These are phyloP conservation scores for Globodera ellingtonae DNA, from an alignment of 1,140 invertebrate genomes.

Conservation along the genomic window DNA sequence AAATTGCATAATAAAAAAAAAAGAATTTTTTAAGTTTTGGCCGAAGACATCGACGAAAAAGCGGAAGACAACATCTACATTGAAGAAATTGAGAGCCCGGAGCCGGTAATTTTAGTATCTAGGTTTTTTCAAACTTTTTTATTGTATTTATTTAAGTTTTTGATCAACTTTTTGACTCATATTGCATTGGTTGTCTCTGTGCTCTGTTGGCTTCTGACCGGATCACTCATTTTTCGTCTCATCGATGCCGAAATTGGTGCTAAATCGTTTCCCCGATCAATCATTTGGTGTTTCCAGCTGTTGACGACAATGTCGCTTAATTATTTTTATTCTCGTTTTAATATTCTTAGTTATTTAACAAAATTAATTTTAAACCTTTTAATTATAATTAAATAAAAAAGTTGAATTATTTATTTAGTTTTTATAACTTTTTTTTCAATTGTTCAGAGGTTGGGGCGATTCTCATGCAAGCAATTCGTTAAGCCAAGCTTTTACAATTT, in stretches of 20 bases:
- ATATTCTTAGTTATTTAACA: too few species aligned
- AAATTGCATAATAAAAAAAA: background rate
- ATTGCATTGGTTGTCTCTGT: constrained; percentile 3
- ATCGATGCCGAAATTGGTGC: constrained; percentile 19
- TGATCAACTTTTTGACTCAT: background rate
- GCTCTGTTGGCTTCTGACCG: constrained; percentile 7
- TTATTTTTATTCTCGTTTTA: too few species aligned
- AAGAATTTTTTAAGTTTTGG: background rate
- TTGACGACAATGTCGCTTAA: constrained; percentile 2
- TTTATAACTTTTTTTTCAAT: background rate
- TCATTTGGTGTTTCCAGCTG: constrained; percentile 24
- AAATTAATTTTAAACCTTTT: too few species aligned
- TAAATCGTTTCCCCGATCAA: constrained; percentile 20
- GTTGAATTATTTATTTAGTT: too few species aligned
- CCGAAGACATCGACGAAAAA: background rate
- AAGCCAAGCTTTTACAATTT: constrained; percentile 24
- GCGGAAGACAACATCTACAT: background rate
- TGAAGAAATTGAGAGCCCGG: background rate
- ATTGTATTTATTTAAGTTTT: constrained; percentile 8
- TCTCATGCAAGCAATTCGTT: constrained; percentile 14
- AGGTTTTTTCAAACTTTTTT: background rate
- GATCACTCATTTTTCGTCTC: constrained; percentile 1
- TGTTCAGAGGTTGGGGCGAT: constrained; percentile 22
- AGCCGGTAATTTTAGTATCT: background rate
- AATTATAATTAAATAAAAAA: too few species aligned